Percentiles rank a stretch among this genome's conserved stretches.
These are phyloP conservation scores for Gallirallus australis DNA, from an alignment of 2,797 vertebrate genomes.

Conservation along the genomic window DNA sequence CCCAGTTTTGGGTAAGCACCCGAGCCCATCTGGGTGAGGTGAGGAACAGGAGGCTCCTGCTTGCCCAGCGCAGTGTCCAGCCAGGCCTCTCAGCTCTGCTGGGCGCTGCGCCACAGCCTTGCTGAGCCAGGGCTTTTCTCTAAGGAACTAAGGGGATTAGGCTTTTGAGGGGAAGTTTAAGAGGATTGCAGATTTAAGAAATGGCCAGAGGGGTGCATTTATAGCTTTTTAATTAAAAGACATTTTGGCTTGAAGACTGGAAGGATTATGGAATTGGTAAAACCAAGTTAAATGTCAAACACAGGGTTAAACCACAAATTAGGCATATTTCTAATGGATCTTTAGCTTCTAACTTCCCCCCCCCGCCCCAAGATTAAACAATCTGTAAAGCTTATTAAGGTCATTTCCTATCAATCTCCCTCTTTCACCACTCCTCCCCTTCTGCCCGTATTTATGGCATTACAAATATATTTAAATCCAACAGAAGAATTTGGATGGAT, in stretches of 20 bases:
- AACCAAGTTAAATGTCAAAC: slow-evolving; percentile 57
- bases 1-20: rapidly evolving
- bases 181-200: slow-evolving; percentile 59
- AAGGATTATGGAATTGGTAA: slow-evolving; percentile 40
- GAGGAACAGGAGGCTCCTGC: not conserved
- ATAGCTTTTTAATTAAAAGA: slow-evolving; percentile 65
- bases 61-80: rapidly evolving
- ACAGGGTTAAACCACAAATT: slow-evolving; percentile 20
- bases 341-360: not conserved
- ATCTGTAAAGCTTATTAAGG: not conserved
- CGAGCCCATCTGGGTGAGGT: rapidly evolving
- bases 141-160: slow-evolving; percentile 20
- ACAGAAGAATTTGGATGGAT: not conserved
- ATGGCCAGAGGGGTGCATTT: slow-evolving; percentile 23
- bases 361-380: not conserved
- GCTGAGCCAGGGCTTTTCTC: not conserved
- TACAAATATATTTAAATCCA: not conserved
- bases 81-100: not conserved
- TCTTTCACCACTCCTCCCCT: not conserved
- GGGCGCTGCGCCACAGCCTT: not conserved
- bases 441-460: not conserved
- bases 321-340: not conserved
- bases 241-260: slow-evolving; percentile 22
- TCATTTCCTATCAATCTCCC: slow-evolving; percentile 17
- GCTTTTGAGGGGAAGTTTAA: not conserved